Evolutionary conservation across 2,797 vertebrate genomes (phyloP).

Genomic region (Pangasius sanitwongsei): DNA sequence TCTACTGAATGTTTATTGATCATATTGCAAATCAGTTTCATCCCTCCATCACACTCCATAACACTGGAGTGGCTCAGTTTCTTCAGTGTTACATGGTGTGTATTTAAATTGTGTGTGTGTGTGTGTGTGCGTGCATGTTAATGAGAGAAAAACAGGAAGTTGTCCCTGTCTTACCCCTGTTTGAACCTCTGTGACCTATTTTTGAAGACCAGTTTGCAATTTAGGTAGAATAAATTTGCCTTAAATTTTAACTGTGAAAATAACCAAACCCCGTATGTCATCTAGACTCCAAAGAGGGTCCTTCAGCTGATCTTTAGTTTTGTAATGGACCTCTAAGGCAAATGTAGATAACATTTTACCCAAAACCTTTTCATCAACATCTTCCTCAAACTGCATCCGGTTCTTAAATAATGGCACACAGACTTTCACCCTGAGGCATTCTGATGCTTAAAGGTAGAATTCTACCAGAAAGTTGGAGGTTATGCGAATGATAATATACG

Average conservation of each 20-base stretch:
- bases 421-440: background rate
- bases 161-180: background rate
- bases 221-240: background rate
- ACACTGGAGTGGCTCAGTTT: background rate
- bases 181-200: background rate
- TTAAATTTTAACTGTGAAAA: background rate
- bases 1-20: slow-evolving; percentile 11
- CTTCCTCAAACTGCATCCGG: background rate
- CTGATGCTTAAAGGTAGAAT: background rate
- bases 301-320: background rate
- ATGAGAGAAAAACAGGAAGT: background rate
- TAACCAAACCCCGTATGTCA: background rate
- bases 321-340: background rate
- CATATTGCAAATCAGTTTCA: background rate
- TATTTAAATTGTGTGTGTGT: background rate
- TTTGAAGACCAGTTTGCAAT: background rate
- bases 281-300: background rate
- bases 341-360: background rate
- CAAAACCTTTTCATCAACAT: background rate
- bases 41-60: background rate
- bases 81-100: background rate
- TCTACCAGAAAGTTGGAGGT: background rate
- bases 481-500: background rate
- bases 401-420: background rate
- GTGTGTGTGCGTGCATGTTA: background rate